A percentile compares a stretch with the other conserved stretches of the same genome.
phyloP scores from a whole-genome alignment of 2,888 invertebrate species.

The Endomychus coccineus region DNA sequence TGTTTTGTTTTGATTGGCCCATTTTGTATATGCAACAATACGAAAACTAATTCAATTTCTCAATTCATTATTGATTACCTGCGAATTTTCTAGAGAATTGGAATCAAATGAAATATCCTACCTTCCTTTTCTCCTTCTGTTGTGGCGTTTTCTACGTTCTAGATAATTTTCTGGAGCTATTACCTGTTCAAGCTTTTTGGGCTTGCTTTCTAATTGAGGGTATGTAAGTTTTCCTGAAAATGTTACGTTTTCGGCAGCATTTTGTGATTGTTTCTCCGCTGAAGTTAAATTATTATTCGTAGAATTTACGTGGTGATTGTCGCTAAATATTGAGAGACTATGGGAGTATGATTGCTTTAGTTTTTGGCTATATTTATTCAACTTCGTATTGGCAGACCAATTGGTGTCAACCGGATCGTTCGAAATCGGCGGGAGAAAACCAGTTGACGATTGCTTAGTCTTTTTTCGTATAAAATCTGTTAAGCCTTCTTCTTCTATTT shows the following conservation, averaged over 20 bases:
- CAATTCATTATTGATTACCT: background rate
- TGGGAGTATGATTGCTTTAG: slow-evolving; percentile 4
- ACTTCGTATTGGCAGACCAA: background rate
- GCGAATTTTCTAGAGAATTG: too few species aligned
- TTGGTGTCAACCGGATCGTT: slow-evolving; percentile 9
- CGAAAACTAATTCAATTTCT: too few species aligned
- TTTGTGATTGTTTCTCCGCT: too few species aligned
- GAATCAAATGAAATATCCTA: slow-evolving; percentile 5
- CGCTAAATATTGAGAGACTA: background rate
- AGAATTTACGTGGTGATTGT: too few species aligned
- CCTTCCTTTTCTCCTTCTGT: slow-evolving; percentile 9
- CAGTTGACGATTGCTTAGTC: slow-evolving; percentile 54
- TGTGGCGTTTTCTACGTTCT: slow-evolving; percentile 8
- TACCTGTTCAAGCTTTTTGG: background rate
- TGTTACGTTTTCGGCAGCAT: too few species aligned
- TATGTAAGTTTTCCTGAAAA: too few species aligned
- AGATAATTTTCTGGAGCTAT: slow-evolving; percentile 5
- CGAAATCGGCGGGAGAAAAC: too few species aligned
- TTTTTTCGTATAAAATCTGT: slow-evolving; percentile 66
- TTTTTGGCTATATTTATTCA: slow-evolving; percentile 4
- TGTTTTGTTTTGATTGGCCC: too few species aligned
- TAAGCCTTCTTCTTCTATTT: slow-evolving; percentile 78
- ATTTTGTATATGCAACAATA: too few species aligned
- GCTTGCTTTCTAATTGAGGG: too few species aligned
- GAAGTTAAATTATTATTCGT: too few species aligned